Percentiles rank a stretch among this genome's conserved stretches.
Conservation (phyloP, 2,113 vertebrate species). For the Dasypus novemcinctus region DNA sequence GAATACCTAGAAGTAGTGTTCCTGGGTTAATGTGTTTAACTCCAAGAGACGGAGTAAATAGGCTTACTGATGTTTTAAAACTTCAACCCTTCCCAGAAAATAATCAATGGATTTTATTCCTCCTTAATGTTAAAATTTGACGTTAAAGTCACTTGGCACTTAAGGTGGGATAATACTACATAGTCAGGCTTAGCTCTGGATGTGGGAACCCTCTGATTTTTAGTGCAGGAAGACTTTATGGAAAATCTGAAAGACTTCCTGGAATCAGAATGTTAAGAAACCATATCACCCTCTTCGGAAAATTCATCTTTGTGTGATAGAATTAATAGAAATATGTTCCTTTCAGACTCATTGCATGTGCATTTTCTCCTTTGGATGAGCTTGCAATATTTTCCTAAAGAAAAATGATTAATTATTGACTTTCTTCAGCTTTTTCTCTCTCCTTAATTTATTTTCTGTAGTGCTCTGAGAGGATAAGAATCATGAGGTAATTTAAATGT, state of each 20-base stretch:
- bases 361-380: background rate
- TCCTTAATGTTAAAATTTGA: background rate
- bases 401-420: background rate
- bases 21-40: background rate
- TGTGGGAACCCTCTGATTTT: constrained; percentile 19
- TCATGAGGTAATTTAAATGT: background rate
- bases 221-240: background rate
- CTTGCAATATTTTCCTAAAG: background rate
- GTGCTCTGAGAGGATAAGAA: background rate
- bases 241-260: constrained; percentile 36
- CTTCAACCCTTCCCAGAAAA: background rate
- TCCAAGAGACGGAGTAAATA: background rate
- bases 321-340: constrained; percentile 21
- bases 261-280: background rate
- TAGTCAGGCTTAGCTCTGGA: background rate
- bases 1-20: background rate
- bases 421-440: background rate
- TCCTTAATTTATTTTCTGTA: background rate
- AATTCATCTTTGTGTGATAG: constrained; percentile 40
- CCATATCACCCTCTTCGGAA: constrained; percentile 10
- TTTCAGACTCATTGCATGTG: background rate
- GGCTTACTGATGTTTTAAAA: background rate
- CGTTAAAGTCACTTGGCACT: background rate
- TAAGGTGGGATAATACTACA: background rate
- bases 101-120: constrained; percentile 15